Percentiles rank a stretch among this genome's conserved stretches.
These are phyloP conservation scores for Ephydatia muelleri DNA, from an alignment of 37 sponge, comb jelly and placozoan species.

Conservation along the genomic window DNA sequence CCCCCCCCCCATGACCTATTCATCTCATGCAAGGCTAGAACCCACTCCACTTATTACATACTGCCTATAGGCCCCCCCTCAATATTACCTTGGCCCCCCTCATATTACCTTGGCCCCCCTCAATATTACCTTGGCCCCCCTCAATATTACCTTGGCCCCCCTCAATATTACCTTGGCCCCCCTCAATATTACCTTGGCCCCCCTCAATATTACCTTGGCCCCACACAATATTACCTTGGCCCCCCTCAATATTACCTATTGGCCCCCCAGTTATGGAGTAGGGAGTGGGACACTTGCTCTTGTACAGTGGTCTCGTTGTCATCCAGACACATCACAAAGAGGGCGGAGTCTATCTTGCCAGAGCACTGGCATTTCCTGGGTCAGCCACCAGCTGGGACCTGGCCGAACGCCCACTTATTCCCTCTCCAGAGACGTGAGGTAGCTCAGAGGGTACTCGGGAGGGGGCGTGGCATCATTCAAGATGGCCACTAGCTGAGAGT, in stretches of 20 bases:
- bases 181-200: no score
- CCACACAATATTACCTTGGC: no score
- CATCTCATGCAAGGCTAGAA: no score
- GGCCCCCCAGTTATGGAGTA: conserved; percentile 80
- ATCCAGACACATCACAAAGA: conserved; percentile 90
- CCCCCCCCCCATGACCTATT: background rate
- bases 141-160: no score
- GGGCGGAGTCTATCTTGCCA: conserved; percentile 67
- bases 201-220: no score
- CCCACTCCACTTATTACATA: no score
- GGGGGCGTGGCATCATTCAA: conserved; percentile 32
- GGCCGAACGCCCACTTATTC: conserved; percentile 68
- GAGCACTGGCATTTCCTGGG: conserved; percentile 53
- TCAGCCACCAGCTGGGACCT: conserved; percentile 47
- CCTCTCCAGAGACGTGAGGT: conserved; percentile 62
- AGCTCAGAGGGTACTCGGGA: conserved; percentile 45
- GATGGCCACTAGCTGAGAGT: conserved; percentile 46
- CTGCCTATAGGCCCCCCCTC: background rate
- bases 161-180: conserved; percentile 50
- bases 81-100: no score
- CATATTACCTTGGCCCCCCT: no score
- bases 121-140: no score
- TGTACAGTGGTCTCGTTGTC: conserved; percentile 46
- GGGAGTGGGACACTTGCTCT: conserved; percentile 36
- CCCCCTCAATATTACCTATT: no score